Base-by-base conservation (phyloP, 1,140 invertebrate species). In the Orius insidiosus region DNA sequence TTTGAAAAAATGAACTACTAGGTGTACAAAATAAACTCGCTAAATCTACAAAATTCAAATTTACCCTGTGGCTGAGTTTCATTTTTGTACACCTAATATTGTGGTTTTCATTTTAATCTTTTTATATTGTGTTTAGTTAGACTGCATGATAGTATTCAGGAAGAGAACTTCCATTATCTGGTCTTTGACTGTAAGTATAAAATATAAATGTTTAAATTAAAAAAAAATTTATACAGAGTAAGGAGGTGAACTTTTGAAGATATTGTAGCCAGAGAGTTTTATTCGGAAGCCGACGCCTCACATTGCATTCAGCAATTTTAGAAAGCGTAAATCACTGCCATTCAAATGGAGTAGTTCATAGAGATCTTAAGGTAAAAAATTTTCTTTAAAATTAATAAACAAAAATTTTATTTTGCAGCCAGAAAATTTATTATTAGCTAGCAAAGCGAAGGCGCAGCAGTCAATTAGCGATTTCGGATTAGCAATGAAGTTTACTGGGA, bases 281-380 rank as follows among this genome's bases (percentile, higher is more conserved):
- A 99, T 72, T 97, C 92, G 68, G 96, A 99, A 78, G 93, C 94
- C 49, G 96, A 99, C 70, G 96, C 96, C 53, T 97, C 92, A 58
- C 94, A 98, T 70, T 98, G 95, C 74, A 98, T 99, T 68, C 95
- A 98, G 76, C 95, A 99, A 99, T 98, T 66, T 76, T 99, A 68
- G 95, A 99, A 75, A 95, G 90, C 63, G 94, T 98, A 50, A 92
- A 96, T 67, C 94, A 99, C 72, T 99, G 95, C 72, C 95, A 99
- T 68, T 78, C 85, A 63, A 95, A 97, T 70, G 88, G 86, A 60
- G 88, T 98, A 58, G 94, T 98, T 54, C 95, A 98, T 70, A 82
- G 94, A 66, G 93, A 98, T 76, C 74, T 98, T 54, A 96, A 87
- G 74, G 82, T 85, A 66, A 62, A 59, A 49, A 13, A 38, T 5